These are phyloP conservation scores for Volucella inflata DNA, from an alignment of 2,888 invertebrate species.

Conservation along the genomic window DNA sequence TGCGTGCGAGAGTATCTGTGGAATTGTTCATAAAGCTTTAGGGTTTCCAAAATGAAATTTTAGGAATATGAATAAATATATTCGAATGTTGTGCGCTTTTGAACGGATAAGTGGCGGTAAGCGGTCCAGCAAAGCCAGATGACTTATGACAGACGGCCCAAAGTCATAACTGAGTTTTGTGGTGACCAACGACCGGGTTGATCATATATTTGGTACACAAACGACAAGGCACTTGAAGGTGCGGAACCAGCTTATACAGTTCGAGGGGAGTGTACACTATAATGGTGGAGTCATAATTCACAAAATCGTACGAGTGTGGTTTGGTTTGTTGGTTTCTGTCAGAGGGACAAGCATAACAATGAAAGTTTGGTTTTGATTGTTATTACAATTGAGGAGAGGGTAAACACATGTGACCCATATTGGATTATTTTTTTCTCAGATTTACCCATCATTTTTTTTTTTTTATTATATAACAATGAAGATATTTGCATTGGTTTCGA, in stretches of 20 bases:
- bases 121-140: conserved; percentile 32
- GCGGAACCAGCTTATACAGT: conserved; percentile 9
- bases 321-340: conserved; percentile 1
- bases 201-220: conserved; percentile 69
- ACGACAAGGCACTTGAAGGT: conserved; percentile 65
- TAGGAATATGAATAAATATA: conserved; percentile 50
- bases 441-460: no score
- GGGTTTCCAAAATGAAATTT: conserved; percentile 46
- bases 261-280: conserved; percentile 19
- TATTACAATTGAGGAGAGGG: conserved; percentile 20
- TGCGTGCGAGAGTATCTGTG: conserved; percentile 13
- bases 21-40: conserved; percentile 37
- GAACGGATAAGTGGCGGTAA: conserved; percentile 2
- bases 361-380: background rate
- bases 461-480: no score
- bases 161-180: conserved; percentile 72
- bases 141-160: conserved; percentile 72
- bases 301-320: conserved; percentile 34
- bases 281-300: conserved; percentile 62
- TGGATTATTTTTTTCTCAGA: background rate
- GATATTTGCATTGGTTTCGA: no score
- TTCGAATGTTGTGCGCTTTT: conserved; percentile 15
- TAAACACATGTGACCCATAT: conserved; percentile 40
- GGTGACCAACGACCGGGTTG: conserved; percentile 73
- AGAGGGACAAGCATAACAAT: conserved; percentile 5